Base-by-base conservation (phyloP, 2,797 vertebrate species). In the Kryptopterus vitreolus region DNA sequence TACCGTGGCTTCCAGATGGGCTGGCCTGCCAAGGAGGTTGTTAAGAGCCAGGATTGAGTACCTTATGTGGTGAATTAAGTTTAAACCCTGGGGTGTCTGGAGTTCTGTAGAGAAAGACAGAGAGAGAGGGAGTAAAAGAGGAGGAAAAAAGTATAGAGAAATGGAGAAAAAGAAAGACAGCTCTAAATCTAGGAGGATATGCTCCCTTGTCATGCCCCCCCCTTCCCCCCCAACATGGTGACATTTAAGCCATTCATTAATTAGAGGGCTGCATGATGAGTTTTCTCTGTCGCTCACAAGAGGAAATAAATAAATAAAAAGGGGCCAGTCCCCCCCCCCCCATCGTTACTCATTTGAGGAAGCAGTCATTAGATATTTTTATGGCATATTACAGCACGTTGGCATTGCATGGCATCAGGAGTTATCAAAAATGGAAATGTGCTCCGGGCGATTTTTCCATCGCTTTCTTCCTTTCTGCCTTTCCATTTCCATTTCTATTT, bases 191-290 rank as follows among this genome's bases (percentile, higher is more conserved):
- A 86, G 88, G 87, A 88, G 84, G 91, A 90, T 92, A 88, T 86
- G 88, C 89, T 91, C 90, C 88, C 87, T 88, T 93, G 93, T 94
- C 91, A 94, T 92, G 90, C 90, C 91, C 88, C 87, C 88, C 92
- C 91, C 92, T 88, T 0, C n/a, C 24, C 26, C 92, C 92, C 92
- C 91, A 91, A 91, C 93, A 92, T 88, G 89, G 93, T 94, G 94
- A 93, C 94, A 95, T 96, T 94, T 94, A 94, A 93, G 93, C 92
- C 93, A 93, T 94, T 92, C 91, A 94, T 95, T 94, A 95, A 95
- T 94, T 94, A 94, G 89, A 88, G 91, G 81, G 87, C 90, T 90
- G 89, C 86, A 85, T 94, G 93, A 94, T 91, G 91, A 93, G 92
- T 90, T 90, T 93, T 90, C 87, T 88, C 85, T 83, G 83, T 85